Base-by-base conservation (phyloP, 2,113 vertebrate genomes). In the Zosterops japonicus region DNA sequence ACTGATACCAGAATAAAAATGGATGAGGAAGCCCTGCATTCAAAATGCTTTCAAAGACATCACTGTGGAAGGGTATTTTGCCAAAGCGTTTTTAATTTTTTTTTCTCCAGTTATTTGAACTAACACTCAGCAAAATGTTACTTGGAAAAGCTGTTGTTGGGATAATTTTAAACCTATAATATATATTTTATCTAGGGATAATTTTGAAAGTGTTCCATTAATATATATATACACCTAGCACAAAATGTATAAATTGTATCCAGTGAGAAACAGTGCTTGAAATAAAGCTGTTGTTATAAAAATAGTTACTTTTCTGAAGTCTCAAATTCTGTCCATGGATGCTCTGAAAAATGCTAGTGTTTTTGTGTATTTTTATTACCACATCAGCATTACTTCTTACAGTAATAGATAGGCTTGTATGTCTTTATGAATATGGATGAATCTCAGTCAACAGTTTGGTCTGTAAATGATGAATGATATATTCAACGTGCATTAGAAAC, bases 231-330 rank as follows among this genome's bases (percentile, higher is more conserved):
- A 72, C 64, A 85, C 70, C 2, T 86, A 93, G 35, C 90, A 42
- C 61, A 77, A 94, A 97, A 87, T 92, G 68, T 92, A 57, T 87
- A 90, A 97, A 96, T 78, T 94, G 70, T 95, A 95, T 91, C 55
- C 77, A 76, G 78, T 65, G 83, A 96, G 89, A 97, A 96, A 57
- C 49, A 87, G 90, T 96, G 83, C 92, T 97, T 97, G 90, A 97
- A 97, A 97, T 97, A 97, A 97, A 98, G 60, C 77, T 95, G n/a
- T 95, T 95, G 63, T 96, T 96, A 96, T 44, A 80, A 97, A 96
- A 96, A 59, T 87, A 93, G 33, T 90, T 97, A 42, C 47, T 95
- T 91, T 94, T 87, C 52, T 80, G 69, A 94, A 84, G 68, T 86
- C 55, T 93, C 69, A 90, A 91, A 68, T 89, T 94, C 87, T 96